Percentiles rank a stretch among this genome's conserved stretches.
phyloP scores from a whole-genome alignment of 2,113 vertebrate genomes.

The Poeciliopsis turrubarensis region DNA sequence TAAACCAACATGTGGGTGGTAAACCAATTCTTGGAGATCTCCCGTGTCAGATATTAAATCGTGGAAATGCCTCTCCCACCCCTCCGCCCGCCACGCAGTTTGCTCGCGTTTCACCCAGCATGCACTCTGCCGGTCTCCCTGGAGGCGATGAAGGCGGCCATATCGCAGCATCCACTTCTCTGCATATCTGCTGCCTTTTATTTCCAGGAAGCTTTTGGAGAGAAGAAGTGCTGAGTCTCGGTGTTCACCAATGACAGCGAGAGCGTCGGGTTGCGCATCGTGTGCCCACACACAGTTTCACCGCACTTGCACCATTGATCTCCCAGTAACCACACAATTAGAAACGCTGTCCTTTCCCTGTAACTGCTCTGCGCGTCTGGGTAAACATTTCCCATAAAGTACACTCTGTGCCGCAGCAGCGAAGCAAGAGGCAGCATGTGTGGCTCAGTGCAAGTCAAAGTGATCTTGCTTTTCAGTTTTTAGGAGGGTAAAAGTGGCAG shows the following conservation, averaged over 20 bases:
- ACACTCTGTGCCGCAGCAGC: conserved; percentile 15
- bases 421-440: not conserved
- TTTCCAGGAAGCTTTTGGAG: conserved; percentile 69
- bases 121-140: not conserved
- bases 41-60: conserved; percentile 4
- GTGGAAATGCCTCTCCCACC: not conserved
- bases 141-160: not conserved
- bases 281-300: conserved; percentile 78
- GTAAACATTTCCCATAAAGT: conserved; percentile 62
- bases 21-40: conserved; percentile 20
- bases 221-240: conserved; percentile 56
- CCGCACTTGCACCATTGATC: conserved; percentile 47
- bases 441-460: not conserved
- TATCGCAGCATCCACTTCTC: conserved; percentile 37
- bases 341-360: conserved; percentile 54
- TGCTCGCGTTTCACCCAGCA: not conserved
- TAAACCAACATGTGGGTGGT: conserved; percentile 15
- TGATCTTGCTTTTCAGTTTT: not conserved
- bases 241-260: conserved; percentile 45
- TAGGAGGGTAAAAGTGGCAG: not conserved
- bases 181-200: conserved; percentile 24
- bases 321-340: conserved; percentile 51
- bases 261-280: conserved; percentile 47
- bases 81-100: not conserved
- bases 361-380: conserved; percentile 19